Evolutionary conservation across 2,797 vertebrate species (phyloP), one percentile per base, ranked within the genome.

Genomic region (Falco cherrug): DNA sequence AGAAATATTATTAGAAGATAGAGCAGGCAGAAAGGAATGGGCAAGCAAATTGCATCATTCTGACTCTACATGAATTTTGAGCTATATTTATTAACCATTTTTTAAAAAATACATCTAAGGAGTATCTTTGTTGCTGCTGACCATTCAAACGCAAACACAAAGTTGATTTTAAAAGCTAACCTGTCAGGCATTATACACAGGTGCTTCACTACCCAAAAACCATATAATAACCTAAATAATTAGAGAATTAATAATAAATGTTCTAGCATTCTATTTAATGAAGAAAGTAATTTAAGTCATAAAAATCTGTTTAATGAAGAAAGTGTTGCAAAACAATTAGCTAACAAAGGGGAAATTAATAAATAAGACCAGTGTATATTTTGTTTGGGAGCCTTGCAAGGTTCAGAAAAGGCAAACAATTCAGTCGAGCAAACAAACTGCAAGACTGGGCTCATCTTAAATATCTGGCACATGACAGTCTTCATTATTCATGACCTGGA

Each of bases 291-390:
- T 45, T 45, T 45, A 45, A 45, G 45, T 45, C 45, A 45, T 45
- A 45, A 45, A 19, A 82, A 71, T 82, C 76, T 71, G 41, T 85
- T 92, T 93, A 92, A 96, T 88, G 89, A 79, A 89, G 71, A 89
- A 93, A 93, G 69, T 86, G 76, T 69, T 86, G 60, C 60, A 88
- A 96, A 91, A 93, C 94, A 96, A 96, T 92, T 93, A 94, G 67
- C 71, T 88, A 90, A 95, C 89, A 95, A 91, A 73, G 70, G 77
- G 67, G 78, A 93, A 82, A 95, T 84, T 69, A 97, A 95, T 81
- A 91, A 87, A 87, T 90, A 91, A 94, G 76, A 91, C 69, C 51
- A 68, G 61, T 64, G 48, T 81, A 86, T 92, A 81, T 43, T 82
- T 91, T 45, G n/a, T 91, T 88, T 76, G 54, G 54, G 67, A 94